Base-by-base conservation (phyloP, 2,797 vertebrate genomes). In the Coranthus polyacanthus region DNA sequence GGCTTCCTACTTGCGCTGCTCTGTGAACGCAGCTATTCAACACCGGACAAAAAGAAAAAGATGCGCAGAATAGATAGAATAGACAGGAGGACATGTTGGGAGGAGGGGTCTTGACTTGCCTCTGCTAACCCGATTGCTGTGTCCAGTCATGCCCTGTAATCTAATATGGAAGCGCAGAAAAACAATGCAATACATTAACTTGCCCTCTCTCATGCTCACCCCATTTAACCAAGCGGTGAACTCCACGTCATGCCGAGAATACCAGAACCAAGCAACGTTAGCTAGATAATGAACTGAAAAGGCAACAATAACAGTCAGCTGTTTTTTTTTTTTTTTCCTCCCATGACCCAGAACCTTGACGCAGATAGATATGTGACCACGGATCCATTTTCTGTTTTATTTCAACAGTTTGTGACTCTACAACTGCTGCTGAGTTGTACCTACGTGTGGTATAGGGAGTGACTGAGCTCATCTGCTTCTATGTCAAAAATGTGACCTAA, bases 71-170 rank as follows among this genome's bases (percentile, higher is more conserved):
- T 78, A 66, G 68, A 74, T 52, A 70, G 70, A 39, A 41, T 26
- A 45, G 22, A 55, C 4, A 22, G 24, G 21, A 59, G 29, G 17
- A 37, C n/a, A 59, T 24, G 46, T 38, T 59, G n/a, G n/a, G n/a
- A 26, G 50, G 63, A 61, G 42, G 44, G 45, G 60, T 62, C 72
- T 57, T 21, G n/a, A n/a, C n/a, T n/a, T 49, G 68, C 41, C 59
- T 63, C 43, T 13, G 70, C 64, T 91, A 90, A 92, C 82, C 72
- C 74, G 85, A 90, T 91, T 91, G 74, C 66, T 37, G 54, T 54
- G 71, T 78, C 86, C 83, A 85, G 70, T 82, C 80, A 68, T 74
- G 74, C 65, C 65, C 53, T 68, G 63, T 90, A 92, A 92, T 91
- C 81, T 80, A 86, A 91, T 92, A 85, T 78, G 15, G 42, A 13